Percentiles rank a stretch among this genome's conserved stretches.
Conservation (phyloP, 2,113 vertebrate genomes). For the Gobius niger region DNA sequence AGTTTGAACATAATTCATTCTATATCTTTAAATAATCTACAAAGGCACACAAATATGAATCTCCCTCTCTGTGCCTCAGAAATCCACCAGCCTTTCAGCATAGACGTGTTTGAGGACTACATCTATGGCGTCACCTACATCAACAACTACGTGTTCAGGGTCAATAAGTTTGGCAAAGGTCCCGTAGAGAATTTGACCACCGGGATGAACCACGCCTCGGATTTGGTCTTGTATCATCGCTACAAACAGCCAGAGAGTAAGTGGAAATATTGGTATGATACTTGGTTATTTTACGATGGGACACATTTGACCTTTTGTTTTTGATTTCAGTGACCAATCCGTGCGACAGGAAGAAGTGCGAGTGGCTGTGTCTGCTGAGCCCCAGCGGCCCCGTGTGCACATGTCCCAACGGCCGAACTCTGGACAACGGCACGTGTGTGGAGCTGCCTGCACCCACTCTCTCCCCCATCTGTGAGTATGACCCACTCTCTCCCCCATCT, state of each 20-base stretch:
- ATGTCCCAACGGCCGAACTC: conserved; percentile 88
- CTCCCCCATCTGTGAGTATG: conserved; percentile 77
- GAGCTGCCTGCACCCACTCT: conserved; percentile 82
- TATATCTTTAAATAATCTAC: not conserved
- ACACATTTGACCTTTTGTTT: not conserved
- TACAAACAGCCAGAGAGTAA: conserved; percentile 94
- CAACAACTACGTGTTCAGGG: conserved; percentile 94
- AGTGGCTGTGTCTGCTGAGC: conserved; percentile 96
- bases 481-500: too few relatives aligned
- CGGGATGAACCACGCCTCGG: conserved; percentile 92
- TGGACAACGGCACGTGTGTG: conserved; percentile 94
- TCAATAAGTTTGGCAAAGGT: conserved; percentile 93
- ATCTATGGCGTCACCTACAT: conserved; percentile 95
- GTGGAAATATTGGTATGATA: conserved; percentile 27
- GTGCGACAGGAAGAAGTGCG: conserved; percentile 96
- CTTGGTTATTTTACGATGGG: too few relatives aligned
- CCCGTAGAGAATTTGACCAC: conserved; percentile 87
- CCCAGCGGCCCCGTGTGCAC: conserved; percentile 94
- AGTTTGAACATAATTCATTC: conserved; percentile 31
- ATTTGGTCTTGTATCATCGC: conserved; percentile 91
- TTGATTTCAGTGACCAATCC: conserved; percentile 86
- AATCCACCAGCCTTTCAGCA: conserved; percentile 93
- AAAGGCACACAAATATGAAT: too few relatives aligned
- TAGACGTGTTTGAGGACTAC: conserved; percentile 96
- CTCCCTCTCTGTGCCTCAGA: conserved; percentile 57